Percentiles rank a stretch among this genome's conserved stretches.
Conservation (phyloP, 2,797 vertebrate genomes). For the Hemibagrus guttatus region DNA sequence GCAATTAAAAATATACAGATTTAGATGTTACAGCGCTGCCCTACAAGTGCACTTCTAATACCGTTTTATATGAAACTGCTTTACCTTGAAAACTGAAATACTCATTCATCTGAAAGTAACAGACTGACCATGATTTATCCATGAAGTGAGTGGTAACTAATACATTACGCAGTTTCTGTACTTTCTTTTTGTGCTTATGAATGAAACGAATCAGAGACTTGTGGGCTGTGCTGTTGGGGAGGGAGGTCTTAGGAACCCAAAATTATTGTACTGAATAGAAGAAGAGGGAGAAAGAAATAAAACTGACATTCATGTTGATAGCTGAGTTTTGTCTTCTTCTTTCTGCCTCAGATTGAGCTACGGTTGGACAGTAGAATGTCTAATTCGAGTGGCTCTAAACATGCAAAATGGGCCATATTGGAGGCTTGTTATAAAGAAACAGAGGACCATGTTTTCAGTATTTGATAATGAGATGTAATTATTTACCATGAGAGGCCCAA, state of each 20-base stretch:
- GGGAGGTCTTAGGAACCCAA: background rate
- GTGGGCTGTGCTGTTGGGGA: background rate
- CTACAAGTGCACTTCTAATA: slow-evolving; percentile 5
- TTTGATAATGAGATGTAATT: slow-evolving; percentile 61
- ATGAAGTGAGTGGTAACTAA: slow-evolving; percentile 26
- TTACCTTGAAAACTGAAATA: slow-evolving; percentile 18
- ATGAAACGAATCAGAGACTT: slow-evolving; percentile 12
- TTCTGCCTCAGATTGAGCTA: slow-evolving; percentile 7
- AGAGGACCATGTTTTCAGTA: slow-evolving; percentile 45
- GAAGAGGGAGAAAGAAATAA: slow-evolving; percentile 1
- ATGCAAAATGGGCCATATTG: slow-evolving; percentile 44
- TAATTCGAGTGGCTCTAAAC: slow-evolving; percentile 39
- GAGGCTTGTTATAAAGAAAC: slow-evolving; percentile 52
- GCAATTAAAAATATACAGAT: slow-evolving; percentile 1
- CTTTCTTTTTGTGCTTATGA: slow-evolving; percentile 24
- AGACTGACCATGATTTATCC: slow-evolving; percentile 37
- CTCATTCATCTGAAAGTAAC: slow-evolving; percentile 21
- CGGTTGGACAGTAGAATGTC: slow-evolving; percentile 20
- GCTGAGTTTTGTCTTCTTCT: slow-evolving; percentile 21
- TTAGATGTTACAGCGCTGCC: background rate
- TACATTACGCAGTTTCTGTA: slow-evolving; percentile 22
- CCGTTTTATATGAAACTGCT: slow-evolving; percentile 15
- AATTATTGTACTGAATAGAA: slow-evolving; percentile 25
- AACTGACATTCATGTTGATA: slow-evolving; percentile 13
- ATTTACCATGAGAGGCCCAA: slow-evolving; percentile 57